Conservation (phyloP, 2,113 vertebrate species). For the Salvelinus sp. region DNA sequence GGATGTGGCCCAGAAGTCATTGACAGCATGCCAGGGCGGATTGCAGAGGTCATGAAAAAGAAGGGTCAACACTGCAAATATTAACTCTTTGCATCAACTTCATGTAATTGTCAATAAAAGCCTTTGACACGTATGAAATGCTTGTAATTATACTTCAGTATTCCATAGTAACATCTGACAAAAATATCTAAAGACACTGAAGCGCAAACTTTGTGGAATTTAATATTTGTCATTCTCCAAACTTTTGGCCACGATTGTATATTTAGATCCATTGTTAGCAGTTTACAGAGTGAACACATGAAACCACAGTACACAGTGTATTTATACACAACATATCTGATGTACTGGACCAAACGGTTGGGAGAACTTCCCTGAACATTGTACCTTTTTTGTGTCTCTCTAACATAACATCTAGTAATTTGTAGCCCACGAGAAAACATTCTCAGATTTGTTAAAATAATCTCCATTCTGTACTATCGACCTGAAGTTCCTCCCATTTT, state of each 20-base stretch:
- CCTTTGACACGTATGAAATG: no score
- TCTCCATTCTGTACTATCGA: not conserved
- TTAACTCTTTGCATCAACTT: no score
- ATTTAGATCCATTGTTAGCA: slow-evolving; percentile 50
- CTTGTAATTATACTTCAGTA: no score
- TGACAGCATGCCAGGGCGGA: no score
- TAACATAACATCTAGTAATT: slow-evolving; percentile 7
- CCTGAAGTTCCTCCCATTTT: slow-evolving; percentile 20
- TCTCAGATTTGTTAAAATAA: slow-evolving; percentile 13
- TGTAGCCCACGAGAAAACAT: slow-evolving; percentile 29
- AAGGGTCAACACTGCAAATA: no score
- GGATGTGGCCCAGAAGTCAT: no score
- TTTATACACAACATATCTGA: slow-evolving; percentile 19
- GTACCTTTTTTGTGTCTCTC: slow-evolving; percentile 29
- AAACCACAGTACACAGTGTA: slow-evolving; percentile 40
- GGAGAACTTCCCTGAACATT: slow-evolving; percentile 34
- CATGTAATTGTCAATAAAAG: no score
- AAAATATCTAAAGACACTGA: no score
- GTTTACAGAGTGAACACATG: slow-evolving; percentile 59
- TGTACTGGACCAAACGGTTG: slow-evolving; percentile 69
- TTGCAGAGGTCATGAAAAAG: no score
- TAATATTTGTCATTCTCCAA: no score
- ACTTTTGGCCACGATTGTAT: not conserved
- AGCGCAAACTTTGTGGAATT: no score
- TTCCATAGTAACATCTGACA: no score